These are phyloP conservation scores for Mya arenaria DNA, from an alignment of 1,140 invertebrate genomes.

Conservation along the genomic window DNA sequence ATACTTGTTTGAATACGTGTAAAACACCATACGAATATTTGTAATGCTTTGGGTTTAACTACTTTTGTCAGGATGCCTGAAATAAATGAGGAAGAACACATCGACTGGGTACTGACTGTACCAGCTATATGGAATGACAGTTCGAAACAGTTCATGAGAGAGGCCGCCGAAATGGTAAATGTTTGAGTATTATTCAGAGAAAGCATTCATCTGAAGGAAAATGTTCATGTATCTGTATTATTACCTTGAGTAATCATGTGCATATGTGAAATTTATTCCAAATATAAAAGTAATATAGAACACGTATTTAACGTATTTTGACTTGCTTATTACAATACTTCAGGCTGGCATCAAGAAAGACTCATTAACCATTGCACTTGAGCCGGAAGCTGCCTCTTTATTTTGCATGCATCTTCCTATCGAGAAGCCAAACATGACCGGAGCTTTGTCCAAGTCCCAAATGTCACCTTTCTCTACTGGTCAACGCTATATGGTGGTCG, in stretches of 20 bases:
- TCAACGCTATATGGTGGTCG: constrained; percentile 44
- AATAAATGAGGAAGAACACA: not conserved
- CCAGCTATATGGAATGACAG: constrained; percentile 39
- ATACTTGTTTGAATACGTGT: too few species aligned
- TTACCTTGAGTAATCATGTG: too few species aligned
- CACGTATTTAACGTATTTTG: too few species aligned
- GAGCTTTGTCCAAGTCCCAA: not conserved
- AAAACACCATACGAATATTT: too few species aligned
- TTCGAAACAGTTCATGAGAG: constrained; percentile 46
- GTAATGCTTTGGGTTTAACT: too few species aligned
- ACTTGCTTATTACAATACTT: too few species aligned
- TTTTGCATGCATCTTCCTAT: constrained; percentile 80
- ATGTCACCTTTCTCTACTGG: constrained; percentile 12
- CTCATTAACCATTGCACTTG: constrained; percentile 82
- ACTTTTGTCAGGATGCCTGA: constrained; percentile 3
- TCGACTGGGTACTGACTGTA: constrained; percentile 4
- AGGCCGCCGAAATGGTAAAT: constrained; percentile 37
- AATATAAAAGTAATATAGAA: too few species aligned
- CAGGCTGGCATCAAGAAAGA: constrained; percentile 83
- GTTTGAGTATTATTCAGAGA: too few species aligned
- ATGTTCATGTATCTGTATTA: too few species aligned
- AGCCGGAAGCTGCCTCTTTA: constrained; percentile 84
- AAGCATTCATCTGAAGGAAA: too few species aligned
- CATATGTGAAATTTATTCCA: too few species aligned
- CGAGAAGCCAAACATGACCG: too few species aligned